Evolutionary conservation across 2,113 vertebrate species (phyloP), one percentile per base, ranked within the genome.

Genomic region (Reinhardtius hippoglossoides): DNA sequence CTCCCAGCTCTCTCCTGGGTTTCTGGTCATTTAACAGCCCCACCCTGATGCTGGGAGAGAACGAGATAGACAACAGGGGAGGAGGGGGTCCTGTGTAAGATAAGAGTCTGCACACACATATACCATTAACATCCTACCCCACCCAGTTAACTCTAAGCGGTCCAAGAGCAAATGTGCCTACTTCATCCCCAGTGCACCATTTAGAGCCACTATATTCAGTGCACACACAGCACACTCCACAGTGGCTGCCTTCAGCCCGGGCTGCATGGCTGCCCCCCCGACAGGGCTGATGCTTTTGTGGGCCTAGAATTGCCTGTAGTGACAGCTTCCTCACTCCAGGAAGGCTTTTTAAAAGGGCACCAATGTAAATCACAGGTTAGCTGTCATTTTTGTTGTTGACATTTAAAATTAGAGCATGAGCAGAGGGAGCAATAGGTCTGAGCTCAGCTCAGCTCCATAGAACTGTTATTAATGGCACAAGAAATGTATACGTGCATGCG

Each of bases 271-370:
- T 24, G n/a, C 40, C 48, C 65, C 58, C 44, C 74, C 46, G 50
- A 56, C 52, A 15, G 26, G 27, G 46, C 62, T 58, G 68, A 60
- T 69, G 84, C 24, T 18, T 74, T 57, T 60, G 67, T 52, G 40
- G 67, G 84, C 20, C 63, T 37, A 16, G 78, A 74, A 61, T 64
- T 66, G 75, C 65, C 67, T 76, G 73, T 31, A 77, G 71, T 56
- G 78, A 87, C 81, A 52, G 74, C 84, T 87, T 74, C 85, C 88
- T 88, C 78, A 77, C 75, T 87, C 62, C 48, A 50, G 81, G 62
- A 27, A 67, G 69, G 54, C 70, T 71, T 79, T 83, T 86, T 82
- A 76, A 91, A 94, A 94, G 92, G 83, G 82, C 91, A 89, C 18
- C 40, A 14, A 87, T 77, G 83, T 89, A 88, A 89, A 92, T 91